Percentiles rank a stretch among this genome's conserved stretches.
Evolutionary conservation across 1,140 invertebrate genomes (phyloP).

Genomic region (Macrobrachium rosenbergii): DNA sequence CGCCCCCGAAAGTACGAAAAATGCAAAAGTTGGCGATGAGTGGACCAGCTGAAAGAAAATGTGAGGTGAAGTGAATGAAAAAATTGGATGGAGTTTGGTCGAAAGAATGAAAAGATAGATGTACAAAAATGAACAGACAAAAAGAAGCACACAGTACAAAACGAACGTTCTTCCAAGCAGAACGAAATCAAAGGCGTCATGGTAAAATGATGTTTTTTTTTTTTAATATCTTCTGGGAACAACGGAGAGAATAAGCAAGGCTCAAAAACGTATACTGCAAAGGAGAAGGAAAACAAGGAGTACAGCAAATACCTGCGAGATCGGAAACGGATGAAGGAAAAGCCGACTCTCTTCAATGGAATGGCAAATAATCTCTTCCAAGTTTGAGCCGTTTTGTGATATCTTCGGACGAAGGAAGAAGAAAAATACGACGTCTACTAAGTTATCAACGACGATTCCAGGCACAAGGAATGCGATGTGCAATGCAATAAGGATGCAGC

Average conservation of each 20-base stretch:
- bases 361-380: too few relatives aligned
- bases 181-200: too few relatives aligned
- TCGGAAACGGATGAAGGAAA: neutral
- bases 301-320: neutral
- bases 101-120: neutral
- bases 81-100: neutral
- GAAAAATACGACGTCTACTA: neutral
- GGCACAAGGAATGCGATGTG: neutral
- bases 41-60: too few relatives aligned
- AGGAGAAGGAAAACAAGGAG: neutral
- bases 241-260: conserved; percentile 7
- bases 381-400: too few relatives aligned
- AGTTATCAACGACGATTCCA: too few relatives aligned
- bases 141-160: neutral
- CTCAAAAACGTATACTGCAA: neutral
- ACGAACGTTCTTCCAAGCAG: too few relatives aligned
- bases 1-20: too few relatives aligned
- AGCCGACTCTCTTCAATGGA: neutral
- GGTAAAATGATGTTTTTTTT: too few relatives aligned
- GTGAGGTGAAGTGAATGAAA: neutral
- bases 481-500: neutral
- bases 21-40: too few relatives aligned
- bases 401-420: neutral
- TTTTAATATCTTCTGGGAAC: too few relatives aligned
- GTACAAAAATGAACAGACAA: neutral